A percentile compares a stretch with the other conserved stretches of the same genome.
These are phyloP conservation scores for Monodelphis domestica DNA, from an alignment of 2,797 vertebrate genomes.

Conservation along the genomic window DNA sequence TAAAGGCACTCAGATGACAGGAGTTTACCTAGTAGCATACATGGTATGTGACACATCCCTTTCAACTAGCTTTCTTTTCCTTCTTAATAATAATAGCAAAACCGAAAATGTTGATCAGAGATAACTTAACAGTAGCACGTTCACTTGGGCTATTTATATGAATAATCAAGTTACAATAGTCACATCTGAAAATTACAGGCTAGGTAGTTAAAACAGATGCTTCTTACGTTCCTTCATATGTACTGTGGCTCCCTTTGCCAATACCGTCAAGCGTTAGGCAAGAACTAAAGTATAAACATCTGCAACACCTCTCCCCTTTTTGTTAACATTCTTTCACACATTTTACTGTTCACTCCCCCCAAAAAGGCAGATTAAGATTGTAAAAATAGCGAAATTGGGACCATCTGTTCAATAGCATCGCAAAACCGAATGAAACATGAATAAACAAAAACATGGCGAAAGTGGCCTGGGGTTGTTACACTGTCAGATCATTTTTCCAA, in stretches of 20 bases:
- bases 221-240: slow-evolving; percentile 73
- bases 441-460: slow-evolving; percentile 87
- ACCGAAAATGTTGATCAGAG: slow-evolving; percentile 65
- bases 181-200: slow-evolving; percentile 68
- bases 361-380: slow-evolving; percentile 63
- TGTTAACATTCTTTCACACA: slow-evolving; percentile 80
- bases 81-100: slow-evolving; percentile 38
- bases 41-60: slow-evolving; percentile 78
- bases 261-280: slow-evolving; percentile 67
- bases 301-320: slow-evolving; percentile 79
- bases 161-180: slow-evolving; percentile 78
- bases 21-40: slow-evolving; percentile 80
- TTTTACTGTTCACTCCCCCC: slow-evolving; percentile 70
- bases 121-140: slow-evolving; percentile 62
- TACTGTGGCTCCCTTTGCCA: slow-evolving; percentile 69
- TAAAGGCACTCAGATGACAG: slow-evolving; percentile 81
- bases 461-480: slow-evolving; percentile 84
- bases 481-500: slow-evolving; percentile 81
- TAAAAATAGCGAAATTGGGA: slow-evolving; percentile 59
- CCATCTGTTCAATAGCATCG: slow-evolving; percentile 70
- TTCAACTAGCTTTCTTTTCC: slow-evolving; percentile 49
- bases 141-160: slow-evolving; percentile 63
- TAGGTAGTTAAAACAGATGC: slow-evolving; percentile 75
- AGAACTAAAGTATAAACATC: slow-evolving; percentile 81
- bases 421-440: slow-evolving; percentile 79